These are phyloP conservation scores for Tenrec ecaudatus DNA, from an alignment of 2,113 vertebrate species.

Conservation along the genomic window DNA sequence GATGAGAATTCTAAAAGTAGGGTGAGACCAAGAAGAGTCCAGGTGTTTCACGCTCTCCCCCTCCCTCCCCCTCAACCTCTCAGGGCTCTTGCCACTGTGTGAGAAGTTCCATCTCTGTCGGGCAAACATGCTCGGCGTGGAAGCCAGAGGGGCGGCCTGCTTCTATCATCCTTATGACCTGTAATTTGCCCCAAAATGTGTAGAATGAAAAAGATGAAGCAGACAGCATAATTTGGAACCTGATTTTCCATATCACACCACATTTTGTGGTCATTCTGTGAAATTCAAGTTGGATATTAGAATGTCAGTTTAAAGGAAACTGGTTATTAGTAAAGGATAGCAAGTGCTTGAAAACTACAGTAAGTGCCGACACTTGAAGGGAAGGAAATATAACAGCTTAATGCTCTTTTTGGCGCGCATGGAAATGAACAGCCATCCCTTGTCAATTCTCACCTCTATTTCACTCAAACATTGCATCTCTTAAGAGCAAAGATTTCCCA, in stretches of 20 bases:
- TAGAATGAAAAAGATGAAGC: slow-evolving; percentile 60
- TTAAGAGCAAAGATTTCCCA: slow-evolving; percentile 82
- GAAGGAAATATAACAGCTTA: slow-evolving; percentile 85
- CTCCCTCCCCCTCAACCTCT: no score
- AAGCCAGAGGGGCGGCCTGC: not conserved
- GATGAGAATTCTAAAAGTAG: not conserved
- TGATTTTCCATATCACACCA: slow-evolving; percentile 82
- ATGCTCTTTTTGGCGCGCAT: slow-evolving; percentile 83
- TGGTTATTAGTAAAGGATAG: slow-evolving; percentile 87
- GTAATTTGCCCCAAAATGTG: slow-evolving; percentile 29
- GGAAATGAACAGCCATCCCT: slow-evolving; percentile 86
- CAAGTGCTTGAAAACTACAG: slow-evolving; percentile 86
- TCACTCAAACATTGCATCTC: slow-evolving; percentile 80
- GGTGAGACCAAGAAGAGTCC: not conserved
- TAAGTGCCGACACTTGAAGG: slow-evolving; percentile 87
- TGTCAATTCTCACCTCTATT: slow-evolving; percentile 87
- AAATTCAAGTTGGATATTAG: slow-evolving; percentile 86
- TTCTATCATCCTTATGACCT: slow-evolving; percentile 1
- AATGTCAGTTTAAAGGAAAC: slow-evolving; percentile 88
- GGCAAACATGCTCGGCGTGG: not conserved
- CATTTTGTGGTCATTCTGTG: slow-evolving; percentile 83
- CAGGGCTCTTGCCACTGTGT: not conserved
- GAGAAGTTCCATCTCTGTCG: not conserved
- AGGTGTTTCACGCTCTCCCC: not conserved
- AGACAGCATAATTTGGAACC: slow-evolving; percentile 72